Base-by-base conservation (phyloP, 2,113 vertebrate genomes). In the Saguinus midas region DNA sequence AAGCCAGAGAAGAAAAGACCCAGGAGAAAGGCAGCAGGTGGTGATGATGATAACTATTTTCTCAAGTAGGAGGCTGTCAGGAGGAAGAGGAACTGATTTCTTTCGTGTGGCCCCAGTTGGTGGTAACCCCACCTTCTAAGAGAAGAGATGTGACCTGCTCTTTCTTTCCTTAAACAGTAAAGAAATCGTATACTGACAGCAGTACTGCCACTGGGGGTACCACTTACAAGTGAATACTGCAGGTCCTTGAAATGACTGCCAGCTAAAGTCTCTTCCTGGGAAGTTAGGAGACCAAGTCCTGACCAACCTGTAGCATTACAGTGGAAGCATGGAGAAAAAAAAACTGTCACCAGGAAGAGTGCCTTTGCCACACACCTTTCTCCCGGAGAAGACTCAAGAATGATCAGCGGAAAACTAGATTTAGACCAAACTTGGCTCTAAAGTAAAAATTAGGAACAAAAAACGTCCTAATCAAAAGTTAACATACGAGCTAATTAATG, bases 361-460 rank as follows among this genome's bases (percentile, higher is more conserved):
- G 20, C 14, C 91, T 83, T 70, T 68, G 61, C 40, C 18, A 32
- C 29, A 32, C 1, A 2, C 25, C 29, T 40, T 72, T 70, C 12
- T 55, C 81, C n/a, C 80, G 57, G 50, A 75, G 79, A 45, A 12
- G 66, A 70, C 32, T 61, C n/a, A 50, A 80, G 52, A 88, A 92
- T 8, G 40, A 90, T 4, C 43, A 45, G n/a, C 11, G 23, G 13
- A 27, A 90, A 83, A 61, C 27, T 18, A 79, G 43, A 70, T 76
- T 76, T 70, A 93, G 58, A 68, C 37, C 27, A 85, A 94, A 78
- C 21, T 80, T 55, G 8, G 64, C n/a, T 66, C 37, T 32, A 35
- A 87, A 91, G 50, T n/a, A 96, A 70, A 29, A 61, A 64, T 72
- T 9, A 57, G 43, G 81, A 95, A 72, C 43, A 84, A 95, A 96